Evolutionary conservation across 2,113 vertebrate genomes (phyloP).

Genomic region (Semicossyphus pulcher): DNA sequence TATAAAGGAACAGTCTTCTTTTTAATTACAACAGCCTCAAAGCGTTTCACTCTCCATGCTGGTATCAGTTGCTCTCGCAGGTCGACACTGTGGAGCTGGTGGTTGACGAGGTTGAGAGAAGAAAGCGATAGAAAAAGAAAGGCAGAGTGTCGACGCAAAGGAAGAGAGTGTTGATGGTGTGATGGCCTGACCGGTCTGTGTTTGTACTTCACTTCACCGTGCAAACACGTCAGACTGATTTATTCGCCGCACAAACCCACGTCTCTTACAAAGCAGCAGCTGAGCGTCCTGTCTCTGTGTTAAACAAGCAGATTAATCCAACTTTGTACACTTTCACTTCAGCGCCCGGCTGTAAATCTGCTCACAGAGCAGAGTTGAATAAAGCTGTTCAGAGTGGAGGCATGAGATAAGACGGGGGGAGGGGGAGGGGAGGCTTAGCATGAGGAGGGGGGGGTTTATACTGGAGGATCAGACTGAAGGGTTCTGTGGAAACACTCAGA

Average conservation of each 20-base stretch:
- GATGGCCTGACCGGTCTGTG: no score
- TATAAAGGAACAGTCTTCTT: no score
- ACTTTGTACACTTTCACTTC: slow-evolving; percentile 5
- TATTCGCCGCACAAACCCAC: not conserved
- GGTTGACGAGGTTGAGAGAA: no score
- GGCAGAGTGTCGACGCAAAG: not conserved
- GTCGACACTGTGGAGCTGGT: no score
- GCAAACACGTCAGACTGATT: not conserved
- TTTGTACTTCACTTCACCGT: not conserved
- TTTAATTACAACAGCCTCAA: no score
- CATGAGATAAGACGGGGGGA: slow-evolving; percentile 20
- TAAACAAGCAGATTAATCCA: slow-evolving; percentile 38
- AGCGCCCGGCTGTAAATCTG: slow-evolving; percentile 26
- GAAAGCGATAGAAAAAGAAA: no score
- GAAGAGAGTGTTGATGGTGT: not conserved
- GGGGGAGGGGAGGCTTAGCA: not conserved
- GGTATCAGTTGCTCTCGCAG: no score
- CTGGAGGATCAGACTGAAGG: slow-evolving; percentile 19
- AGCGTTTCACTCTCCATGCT: no score
- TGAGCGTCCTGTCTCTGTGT: slow-evolving; percentile 3
- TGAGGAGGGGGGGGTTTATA: not conserved
- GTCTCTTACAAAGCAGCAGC: not conserved
- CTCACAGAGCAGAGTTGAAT: slow-evolving; percentile 2
- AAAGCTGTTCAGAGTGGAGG: slow-evolving; percentile 27
- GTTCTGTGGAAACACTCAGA: not conserved